Evolutionary conservation across 2,888 invertebrate species (phyloP).

Genomic region (Bruchidius siliquastri): DNA sequence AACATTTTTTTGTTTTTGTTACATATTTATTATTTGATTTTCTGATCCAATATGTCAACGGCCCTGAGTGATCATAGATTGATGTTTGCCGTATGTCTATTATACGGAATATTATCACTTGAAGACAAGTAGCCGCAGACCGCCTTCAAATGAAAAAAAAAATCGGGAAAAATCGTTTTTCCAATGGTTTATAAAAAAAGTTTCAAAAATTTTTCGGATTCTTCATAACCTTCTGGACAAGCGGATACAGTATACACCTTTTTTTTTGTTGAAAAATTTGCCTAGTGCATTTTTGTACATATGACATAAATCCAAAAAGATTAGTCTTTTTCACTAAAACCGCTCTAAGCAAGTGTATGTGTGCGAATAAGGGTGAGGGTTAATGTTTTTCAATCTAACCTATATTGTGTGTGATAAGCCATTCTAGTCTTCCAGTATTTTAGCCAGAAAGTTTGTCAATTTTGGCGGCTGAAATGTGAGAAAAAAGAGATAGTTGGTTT

Average conservation of each 20-base stretch:
- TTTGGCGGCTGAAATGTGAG: constrained; percentile 37
- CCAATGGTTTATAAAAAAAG: too few relatives aligned
- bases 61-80: too few relatives aligned
- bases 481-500: constrained; percentile 20
- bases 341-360: background rate
- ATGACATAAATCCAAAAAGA: background rate
- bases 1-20: too few relatives aligned
- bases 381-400: background rate
- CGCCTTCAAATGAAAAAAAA: too few relatives aligned
- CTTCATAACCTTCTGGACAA: background rate
- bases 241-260: background rate
- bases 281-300: background rate
- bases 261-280: background rate
- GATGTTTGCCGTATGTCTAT: too few relatives aligned
- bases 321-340: background rate
- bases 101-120: too few relatives aligned
- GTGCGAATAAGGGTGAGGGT: background rate
- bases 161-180: too few relatives aligned
- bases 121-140: too few relatives aligned
- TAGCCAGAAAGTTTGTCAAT: constrained; percentile 37
- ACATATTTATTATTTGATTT: too few relatives aligned
- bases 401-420: background rate
- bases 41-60: too few relatives aligned
- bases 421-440: constrained; percentile 36
- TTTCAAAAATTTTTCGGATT: background rate